Evolutionary conservation across 2,888 invertebrate genomes (phyloP).

Genomic region (Lithophane leautieri): DNA sequence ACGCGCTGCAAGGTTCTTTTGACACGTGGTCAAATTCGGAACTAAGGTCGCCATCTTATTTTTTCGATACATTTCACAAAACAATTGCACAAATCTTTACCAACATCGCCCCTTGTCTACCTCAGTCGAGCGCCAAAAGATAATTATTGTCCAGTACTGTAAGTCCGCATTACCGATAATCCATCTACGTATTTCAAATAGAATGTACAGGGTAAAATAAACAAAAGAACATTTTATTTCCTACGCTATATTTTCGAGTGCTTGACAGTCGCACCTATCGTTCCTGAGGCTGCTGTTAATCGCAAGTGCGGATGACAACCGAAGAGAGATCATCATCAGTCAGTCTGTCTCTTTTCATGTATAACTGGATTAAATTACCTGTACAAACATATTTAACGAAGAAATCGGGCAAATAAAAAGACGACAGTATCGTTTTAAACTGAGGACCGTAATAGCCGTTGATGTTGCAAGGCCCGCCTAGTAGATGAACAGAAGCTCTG

Average conservation of each 20-base stretch:
- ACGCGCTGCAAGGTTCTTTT: not conserved
- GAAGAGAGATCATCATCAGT: not conserved
- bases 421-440: not conserved
- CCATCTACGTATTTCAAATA: not conserved
- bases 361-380: not conserved
- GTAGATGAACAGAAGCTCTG: too few relatives aligned
- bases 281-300: not conserved
- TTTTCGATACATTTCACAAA: too few relatives aligned
- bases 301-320: not conserved
- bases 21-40: not conserved
- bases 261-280: constrained; percentile 11
- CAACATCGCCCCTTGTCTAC: too few relatives aligned
- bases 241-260: not conserved
- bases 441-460: not conserved
- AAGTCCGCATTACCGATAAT: not conserved
- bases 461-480: not conserved
- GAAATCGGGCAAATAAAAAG: not conserved
- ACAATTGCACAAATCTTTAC: not conserved
- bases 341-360: not conserved
- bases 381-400: not conserved
- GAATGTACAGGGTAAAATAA: not conserved
- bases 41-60: too few relatives aligned
- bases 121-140: not conserved
- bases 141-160: not conserved
- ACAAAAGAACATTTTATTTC: constrained; percentile 9